Percentiles rank a stretch among this genome's conserved stretches.
These are phyloP conservation scores for Thymelicus lineola DNA, from an alignment of 2,888 invertebrate species.

Conservation along the genomic window DNA sequence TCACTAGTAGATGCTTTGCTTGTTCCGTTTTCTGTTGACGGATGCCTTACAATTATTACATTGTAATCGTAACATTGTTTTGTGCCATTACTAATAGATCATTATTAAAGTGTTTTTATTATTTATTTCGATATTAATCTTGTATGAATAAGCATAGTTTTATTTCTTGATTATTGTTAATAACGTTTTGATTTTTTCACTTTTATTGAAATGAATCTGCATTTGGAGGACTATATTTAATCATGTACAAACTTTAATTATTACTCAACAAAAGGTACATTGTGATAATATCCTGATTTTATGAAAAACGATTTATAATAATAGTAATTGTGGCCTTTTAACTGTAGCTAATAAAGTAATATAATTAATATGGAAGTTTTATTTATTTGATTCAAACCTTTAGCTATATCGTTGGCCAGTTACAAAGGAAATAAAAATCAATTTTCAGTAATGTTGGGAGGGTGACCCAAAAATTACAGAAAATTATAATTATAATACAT, in stretches of 20 bases:
- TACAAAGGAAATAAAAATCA: too few relatives aligned
- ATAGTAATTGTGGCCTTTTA: slow-evolving; percentile 63
- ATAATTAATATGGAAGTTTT: slow-evolving; percentile 42
- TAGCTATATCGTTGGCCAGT: too few relatives aligned
- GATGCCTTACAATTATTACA: slow-evolving; percentile 71
- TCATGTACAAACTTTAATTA: slow-evolving; percentile 22
- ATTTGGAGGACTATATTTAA: slow-evolving; percentile 27
- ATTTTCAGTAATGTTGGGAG: too few relatives aligned
- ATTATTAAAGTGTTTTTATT: slow-evolving; percentile 47
- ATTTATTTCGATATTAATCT: slow-evolving; percentile 50
- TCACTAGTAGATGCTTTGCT: background rate
- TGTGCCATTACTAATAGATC: slow-evolving; percentile 76
- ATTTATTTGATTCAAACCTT: background rate
- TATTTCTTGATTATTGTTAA: slow-evolving; percentile 26
- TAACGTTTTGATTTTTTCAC: slow-evolving; percentile 4
- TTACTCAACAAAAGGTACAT: slow-evolving; percentile 27
- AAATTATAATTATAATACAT: too few relatives aligned
- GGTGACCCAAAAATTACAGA: too few relatives aligned
- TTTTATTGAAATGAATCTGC: slow-evolving; percentile 11
- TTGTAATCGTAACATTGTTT: slow-evolving; percentile 50
- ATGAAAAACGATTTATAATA: slow-evolving; percentile 50
- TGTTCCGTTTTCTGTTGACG: background rate
- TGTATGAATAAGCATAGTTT: slow-evolving; percentile 42
- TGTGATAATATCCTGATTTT: slow-evolving; percentile 35
- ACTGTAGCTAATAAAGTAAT: slow-evolving; percentile 70